A percentile compares a stretch with the other conserved stretches of the same genome.
Evolutionary conservation across 2,113 vertebrate species (phyloP).

Genomic region (Synodontis membranacea): DNA sequence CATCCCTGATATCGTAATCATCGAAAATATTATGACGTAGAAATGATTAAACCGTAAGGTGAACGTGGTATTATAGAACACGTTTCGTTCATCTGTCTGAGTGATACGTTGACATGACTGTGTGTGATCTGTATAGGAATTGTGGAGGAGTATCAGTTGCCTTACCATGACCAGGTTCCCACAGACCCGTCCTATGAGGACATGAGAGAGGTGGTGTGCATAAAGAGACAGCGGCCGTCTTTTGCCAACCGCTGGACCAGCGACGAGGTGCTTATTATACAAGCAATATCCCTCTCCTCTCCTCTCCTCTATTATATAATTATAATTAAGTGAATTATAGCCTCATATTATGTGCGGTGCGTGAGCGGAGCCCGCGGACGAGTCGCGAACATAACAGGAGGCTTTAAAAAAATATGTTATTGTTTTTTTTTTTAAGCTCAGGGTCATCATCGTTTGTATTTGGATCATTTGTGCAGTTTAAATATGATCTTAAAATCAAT

Average conservation of each 20-base stretch:
- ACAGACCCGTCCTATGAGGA: slow-evolving; percentile 94
- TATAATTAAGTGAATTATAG: slow-evolving; percentile 10
- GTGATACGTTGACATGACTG: background rate
- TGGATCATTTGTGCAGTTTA: background rate
- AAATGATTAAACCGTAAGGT: background rate
- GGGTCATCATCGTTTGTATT: background rate
- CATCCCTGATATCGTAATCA: background rate
- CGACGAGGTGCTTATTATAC: slow-evolving; percentile 80
- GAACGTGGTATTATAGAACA: background rate
- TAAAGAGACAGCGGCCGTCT: slow-evolving; percentile 88
- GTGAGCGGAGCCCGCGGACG: background rate
- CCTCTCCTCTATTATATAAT: background rate
- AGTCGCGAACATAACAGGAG: background rate
- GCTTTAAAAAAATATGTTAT: background rate
- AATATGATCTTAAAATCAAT: background rate
- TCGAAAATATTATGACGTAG: background rate
- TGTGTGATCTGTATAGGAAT: slow-evolving; percentile 77
- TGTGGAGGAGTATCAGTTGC: slow-evolving; percentile 95
- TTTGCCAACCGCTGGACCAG: slow-evolving; percentile 94
- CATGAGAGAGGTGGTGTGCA: slow-evolving; percentile 92
- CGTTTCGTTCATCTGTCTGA: background rate
- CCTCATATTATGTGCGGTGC: background rate
- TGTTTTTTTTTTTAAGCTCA: background rate
- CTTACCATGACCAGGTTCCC: slow-evolving; percentile 90
- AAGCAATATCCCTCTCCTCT: background rate